Percentiles rank a stretch among this genome's conserved stretches.
phyloP scores from a whole-genome alignment of 2,113 vertebrate species.

The Abramis brama region DNA sequence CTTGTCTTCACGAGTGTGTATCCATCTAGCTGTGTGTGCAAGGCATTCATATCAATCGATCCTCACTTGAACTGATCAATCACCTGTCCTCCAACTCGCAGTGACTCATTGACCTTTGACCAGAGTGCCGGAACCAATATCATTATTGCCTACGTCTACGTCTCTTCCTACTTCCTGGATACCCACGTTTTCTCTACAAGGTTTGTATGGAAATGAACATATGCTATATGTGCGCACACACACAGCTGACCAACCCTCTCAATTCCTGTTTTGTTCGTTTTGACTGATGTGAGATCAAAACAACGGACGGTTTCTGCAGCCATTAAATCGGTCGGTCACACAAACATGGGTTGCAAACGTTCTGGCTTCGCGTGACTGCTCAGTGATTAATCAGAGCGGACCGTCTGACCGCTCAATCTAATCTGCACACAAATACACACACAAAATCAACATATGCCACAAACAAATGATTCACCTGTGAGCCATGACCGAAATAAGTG shows the following conservation, averaged over 20 bases:
- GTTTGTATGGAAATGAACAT: conserved; percentile 21
- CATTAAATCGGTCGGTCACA: conserved; percentile 26
- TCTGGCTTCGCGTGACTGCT: conserved; percentile 21
- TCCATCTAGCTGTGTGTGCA: neutral
- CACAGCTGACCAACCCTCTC: conserved; percentile 9
- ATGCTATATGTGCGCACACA: neutral
- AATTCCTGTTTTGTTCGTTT: neutral
- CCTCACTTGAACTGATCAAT: conserved; percentile 64
- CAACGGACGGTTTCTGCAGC: neutral
- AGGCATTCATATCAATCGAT: conserved; percentile 60
- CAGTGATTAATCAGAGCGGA: conserved; percentile 32
- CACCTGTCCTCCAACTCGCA: conserved; percentile 59
- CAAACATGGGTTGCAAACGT: conserved; percentile 11
- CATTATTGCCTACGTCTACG: conserved; percentile 48
- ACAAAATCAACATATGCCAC: conserved; percentile 12
- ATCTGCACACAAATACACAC: conserved; percentile 28
- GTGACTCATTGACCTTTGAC: conserved; percentile 59
- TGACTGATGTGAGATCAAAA: conserved; percentile 25
- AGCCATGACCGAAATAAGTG: neutral
- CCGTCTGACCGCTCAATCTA: conserved; percentile 35
- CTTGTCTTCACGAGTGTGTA: conserved; percentile 4
- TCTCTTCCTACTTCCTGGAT: neutral
- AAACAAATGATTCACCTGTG: neutral
- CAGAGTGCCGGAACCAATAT: conserved; percentile 57
- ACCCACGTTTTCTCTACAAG: neutral